Conservation (phyloP, 2,888 invertebrate genomes). For the Loripinus fragilis region DNA sequence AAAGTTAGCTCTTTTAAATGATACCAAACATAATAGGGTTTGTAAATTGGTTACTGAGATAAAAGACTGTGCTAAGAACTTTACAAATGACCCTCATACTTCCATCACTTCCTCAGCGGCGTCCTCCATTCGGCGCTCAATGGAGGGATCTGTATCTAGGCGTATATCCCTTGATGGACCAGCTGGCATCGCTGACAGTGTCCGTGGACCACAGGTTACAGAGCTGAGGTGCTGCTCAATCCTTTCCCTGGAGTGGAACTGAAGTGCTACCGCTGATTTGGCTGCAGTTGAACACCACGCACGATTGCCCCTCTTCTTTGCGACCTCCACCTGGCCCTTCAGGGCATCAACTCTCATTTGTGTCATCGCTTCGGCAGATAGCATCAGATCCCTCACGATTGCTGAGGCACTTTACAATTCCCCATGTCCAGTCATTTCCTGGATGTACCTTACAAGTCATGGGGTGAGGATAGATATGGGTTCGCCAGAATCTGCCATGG, state of each 20-base stretch:
- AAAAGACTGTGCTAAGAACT: too few species aligned
- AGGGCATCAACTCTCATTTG: not conserved
- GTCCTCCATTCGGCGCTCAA: not conserved
- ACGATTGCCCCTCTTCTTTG: not conserved
- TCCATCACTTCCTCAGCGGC: too few species aligned
- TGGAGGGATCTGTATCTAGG: not conserved
- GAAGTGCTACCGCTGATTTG: not conserved
- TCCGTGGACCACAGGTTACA: too few species aligned
- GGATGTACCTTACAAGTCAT: not conserved
- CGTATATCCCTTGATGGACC: too few species aligned
- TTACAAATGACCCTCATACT: too few species aligned
- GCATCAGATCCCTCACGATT: not conserved
- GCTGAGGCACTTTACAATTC: not conserved
- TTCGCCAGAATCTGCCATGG: not conserved
- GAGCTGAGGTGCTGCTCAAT: not conserved
- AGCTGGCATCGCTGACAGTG: too few species aligned
- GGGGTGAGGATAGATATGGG: not conserved
- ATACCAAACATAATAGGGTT: too few species aligned
- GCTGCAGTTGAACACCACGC: not conserved
- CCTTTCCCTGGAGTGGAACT: not conserved
- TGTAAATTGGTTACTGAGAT: too few species aligned
- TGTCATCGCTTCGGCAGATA: not conserved
- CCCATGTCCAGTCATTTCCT: too few species aligned
- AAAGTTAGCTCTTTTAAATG: too few species aligned
- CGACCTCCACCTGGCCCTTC: not conserved